Percentiles rank a stretch among this genome's conserved stretches.
phyloP scores from a whole-genome alignment of 2,888 invertebrate genomes.

The Siphonodentalium dalli region DNA sequence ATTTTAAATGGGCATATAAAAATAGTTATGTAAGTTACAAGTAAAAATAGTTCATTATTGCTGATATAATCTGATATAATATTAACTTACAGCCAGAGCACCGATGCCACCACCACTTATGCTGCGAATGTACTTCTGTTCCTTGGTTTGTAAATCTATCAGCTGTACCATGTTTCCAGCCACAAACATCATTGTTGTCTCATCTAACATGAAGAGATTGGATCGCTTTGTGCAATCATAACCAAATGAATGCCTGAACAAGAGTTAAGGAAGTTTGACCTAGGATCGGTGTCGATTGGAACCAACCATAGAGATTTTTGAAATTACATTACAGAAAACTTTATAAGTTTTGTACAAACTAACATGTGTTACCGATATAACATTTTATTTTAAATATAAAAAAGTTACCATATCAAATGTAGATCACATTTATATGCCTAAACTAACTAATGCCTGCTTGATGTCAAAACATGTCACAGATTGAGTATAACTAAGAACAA shows the following conservation, averaged over 20 bases:
- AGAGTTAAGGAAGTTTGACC: background rate
- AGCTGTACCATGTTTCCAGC: conserved; percentile 85
- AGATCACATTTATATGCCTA: background rate
- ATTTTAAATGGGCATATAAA: too few relatives aligned
- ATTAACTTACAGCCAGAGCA: conserved; percentile 74
- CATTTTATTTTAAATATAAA: background rate
- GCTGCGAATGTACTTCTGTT: conserved; percentile 76
- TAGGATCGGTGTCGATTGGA: background rate
- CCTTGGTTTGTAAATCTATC: conserved; percentile 74
- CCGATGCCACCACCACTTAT: conserved; percentile 83
- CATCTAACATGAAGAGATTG: conserved; percentile 81
- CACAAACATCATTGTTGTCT: conserved; percentile 77
- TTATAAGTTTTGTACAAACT: too few relatives aligned
- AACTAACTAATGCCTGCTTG: background rate
- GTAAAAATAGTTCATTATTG: too few relatives aligned
- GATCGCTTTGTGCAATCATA: conserved; percentile 83
- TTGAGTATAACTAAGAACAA: too few relatives aligned
- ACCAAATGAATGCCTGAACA: conserved; percentile 80
- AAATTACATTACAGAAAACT: too few relatives aligned
- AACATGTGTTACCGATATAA: too few relatives aligned
- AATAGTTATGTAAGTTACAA: too few relatives aligned
- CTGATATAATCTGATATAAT: background rate
- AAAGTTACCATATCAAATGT: background rate
- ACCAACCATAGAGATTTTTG: background rate
- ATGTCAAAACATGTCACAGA: background rate